These are phyloP conservation scores for Drosophila helvetica DNA, from an alignment of 2,888 invertebrate species.

Conservation along the genomic window DNA sequence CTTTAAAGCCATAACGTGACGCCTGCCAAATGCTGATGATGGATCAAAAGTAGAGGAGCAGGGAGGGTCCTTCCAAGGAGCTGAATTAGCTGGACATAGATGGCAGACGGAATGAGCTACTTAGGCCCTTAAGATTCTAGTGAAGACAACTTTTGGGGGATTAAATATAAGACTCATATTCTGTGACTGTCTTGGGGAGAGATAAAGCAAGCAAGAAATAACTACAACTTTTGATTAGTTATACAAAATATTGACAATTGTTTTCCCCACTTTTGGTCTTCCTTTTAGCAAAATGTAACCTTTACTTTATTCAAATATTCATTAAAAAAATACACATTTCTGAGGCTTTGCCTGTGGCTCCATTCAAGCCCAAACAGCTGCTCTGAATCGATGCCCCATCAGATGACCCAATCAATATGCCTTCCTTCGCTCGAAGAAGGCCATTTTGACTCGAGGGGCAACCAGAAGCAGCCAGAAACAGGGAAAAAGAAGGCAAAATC, in stretches of 20 bases:
- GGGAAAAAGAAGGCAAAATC: slow-evolving; percentile 24
- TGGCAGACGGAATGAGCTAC: background rate
- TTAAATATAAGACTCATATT: background rate
- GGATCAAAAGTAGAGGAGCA: background rate
- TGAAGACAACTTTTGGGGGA: background rate
- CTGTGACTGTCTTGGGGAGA: background rate
- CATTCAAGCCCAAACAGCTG: slow-evolving; percentile 32
- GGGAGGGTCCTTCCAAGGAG: slow-evolving; percentile 17
- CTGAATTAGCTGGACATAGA: background rate
- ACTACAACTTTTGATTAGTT: too few species aligned
- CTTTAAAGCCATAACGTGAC: slow-evolving; percentile 30
- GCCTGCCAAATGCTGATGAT: slow-evolving; percentile 20
- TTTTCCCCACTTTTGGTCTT: too few species aligned
- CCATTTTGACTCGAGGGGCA: slow-evolving; percentile 21
- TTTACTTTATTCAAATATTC: slow-evolving; percentile 7
- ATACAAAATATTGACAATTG: too few species aligned
- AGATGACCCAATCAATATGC: slow-evolving; percentile 46
- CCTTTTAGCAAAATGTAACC: too few species aligned
- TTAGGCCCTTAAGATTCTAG: background rate
- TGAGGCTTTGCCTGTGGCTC: slow-evolving; percentile 7
- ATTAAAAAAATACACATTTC: background rate
- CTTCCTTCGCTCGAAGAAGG: slow-evolving; percentile 14
- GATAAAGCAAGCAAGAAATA: too few species aligned
- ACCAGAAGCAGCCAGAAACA: background rate
- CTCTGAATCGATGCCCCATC: slow-evolving; percentile 19